Percentiles rank a stretch among this genome's conserved stretches.
These are phyloP conservation scores for Leptura quadrifasciata DNA, from an alignment of 2,888 invertebrate genomes.

Conservation along the genomic window DNA sequence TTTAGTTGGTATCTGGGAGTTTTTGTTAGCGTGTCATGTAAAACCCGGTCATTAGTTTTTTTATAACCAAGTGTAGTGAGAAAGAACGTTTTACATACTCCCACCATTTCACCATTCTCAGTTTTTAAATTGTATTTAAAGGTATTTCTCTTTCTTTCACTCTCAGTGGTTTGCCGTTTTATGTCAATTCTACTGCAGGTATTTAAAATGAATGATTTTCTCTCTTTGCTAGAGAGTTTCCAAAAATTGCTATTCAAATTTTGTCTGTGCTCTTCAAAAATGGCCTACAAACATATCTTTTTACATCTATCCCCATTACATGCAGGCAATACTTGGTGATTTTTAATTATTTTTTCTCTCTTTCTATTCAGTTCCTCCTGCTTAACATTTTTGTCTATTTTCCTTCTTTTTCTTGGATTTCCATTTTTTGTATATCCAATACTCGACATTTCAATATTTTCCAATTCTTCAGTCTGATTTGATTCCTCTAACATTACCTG, in stretches of 20 bases:
- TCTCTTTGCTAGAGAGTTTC: conserved; percentile 20
- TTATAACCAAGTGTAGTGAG: conserved; percentile 34
- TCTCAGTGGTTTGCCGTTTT: conserved; percentile 21
- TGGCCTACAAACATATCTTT: neutral
- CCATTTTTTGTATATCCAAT: too few species aligned
- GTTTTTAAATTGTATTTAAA: conserved; percentile 27
- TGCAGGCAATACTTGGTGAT: too few species aligned
- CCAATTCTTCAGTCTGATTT: too few species aligned
- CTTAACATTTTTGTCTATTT: too few species aligned
- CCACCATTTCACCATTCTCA: conserved; percentile 21
- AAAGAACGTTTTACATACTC: conserved; percentile 28
- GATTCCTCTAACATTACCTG: too few species aligned
- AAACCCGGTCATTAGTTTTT: conserved; percentile 30
- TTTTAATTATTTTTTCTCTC: too few species aligned
- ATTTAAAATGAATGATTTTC: conserved; percentile 31
- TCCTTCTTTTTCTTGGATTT: too few species aligned
- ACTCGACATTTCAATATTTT: too few species aligned
- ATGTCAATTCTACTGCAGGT: conserved; percentile 27
- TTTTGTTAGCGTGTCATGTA: conserved; percentile 30
- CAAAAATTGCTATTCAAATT: conserved; percentile 29
- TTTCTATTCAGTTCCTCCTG: too few species aligned
- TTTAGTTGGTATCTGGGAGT: conserved; percentile 23
- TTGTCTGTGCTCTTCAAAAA: conserved; percentile 33
- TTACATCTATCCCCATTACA: too few species aligned
- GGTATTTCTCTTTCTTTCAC: conserved; percentile 27